Evolutionary conservation across 2,888 invertebrate species (phyloP), one percentile per base, ranked within the genome.

Genomic region (Oxytorus armatus): DNA sequence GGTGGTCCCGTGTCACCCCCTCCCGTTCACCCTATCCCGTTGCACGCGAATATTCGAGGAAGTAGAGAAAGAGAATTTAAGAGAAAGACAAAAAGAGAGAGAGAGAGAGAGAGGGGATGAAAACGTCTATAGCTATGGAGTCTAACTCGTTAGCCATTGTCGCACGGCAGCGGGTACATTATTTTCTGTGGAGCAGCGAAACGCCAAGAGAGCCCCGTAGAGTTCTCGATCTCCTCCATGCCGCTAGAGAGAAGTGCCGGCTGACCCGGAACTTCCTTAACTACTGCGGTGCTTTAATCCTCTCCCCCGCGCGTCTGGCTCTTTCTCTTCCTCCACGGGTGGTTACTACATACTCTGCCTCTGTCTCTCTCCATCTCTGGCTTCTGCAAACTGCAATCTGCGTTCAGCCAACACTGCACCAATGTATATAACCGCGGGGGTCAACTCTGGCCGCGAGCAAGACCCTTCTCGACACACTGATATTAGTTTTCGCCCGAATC

Each of bases 101-200:
- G 69, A 42, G 61, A 7, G 36, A 55, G 33, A 33, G 39, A 18
- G 51, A 42, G n/a, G 10, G 57, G 18, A 14, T 21, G 18, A 10
- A 23, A 4, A 36, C 29, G 2, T 42, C 25, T 53, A 49, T 65
- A 33, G 29, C 47, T 25, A 49, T 74, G 29, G 66, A 74, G 42
- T 63, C 42, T 23, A 73, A 82, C 85, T 86, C 83, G 85, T 86
- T 86, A 84, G 83, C 80, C 82, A 78, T 84, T 84, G 83, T 84
- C 84, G 81, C 78, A 81, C 78, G 82, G 59, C 76, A 77, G 77
- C 72, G 73, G 76, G 73, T 82, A 75, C 81, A 81, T 83, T 83
- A 81, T 83, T 83, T 82, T 80, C 65, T 61, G 73, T 42, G 79
- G 68, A 77, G 75, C 74, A 73, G 69, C 57, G 76, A 73, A 69